Percentiles rank a stretch among this genome's conserved stretches.
phyloP scores from a whole-genome alignment of 2,888 invertebrate genomes.

The Germaria angustata region DNA sequence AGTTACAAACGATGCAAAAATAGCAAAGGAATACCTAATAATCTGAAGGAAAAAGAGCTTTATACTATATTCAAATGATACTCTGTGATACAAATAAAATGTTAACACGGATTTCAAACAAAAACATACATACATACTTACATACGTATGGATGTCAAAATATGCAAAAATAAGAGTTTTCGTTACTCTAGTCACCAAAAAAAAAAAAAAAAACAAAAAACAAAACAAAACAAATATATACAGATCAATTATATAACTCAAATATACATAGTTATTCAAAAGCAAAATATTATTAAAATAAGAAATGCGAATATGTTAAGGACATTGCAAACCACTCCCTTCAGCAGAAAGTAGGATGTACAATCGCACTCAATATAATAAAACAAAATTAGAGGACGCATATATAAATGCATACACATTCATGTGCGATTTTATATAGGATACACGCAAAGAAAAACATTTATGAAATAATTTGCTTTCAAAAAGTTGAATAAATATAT shows the following conservation, averaged over 20 bases:
- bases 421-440: too few relatives aligned
- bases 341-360: background rate
- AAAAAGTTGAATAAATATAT: too few relatives aligned
- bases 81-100: too few relatives aligned
- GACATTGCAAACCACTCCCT: slow-evolving; percentile 46
- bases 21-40: background rate
- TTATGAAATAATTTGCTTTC: too few relatives aligned
- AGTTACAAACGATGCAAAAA: background rate
- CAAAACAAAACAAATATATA: background rate
- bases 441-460: background rate
- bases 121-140: too few relatives aligned
- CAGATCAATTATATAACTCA: background rate
- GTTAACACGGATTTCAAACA: too few relatives aligned
- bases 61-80: background rate
- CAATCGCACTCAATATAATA: background rate
- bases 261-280: background rate
- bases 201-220: background rate
- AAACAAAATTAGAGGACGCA: too few relatives aligned
- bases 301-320: slow-evolving; percentile 7
- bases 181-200: too few relatives aligned
- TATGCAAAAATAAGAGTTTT: too few relatives aligned
- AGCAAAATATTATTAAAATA: background rate
- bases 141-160: too few relatives aligned
- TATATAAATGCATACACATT: too few relatives aligned
- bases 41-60: background rate